Evolutionary conservation across 2,888 invertebrate genomes (phyloP), one percentile per base, ranked within the genome.

Genomic region (Chymomyza amoena): DNA sequence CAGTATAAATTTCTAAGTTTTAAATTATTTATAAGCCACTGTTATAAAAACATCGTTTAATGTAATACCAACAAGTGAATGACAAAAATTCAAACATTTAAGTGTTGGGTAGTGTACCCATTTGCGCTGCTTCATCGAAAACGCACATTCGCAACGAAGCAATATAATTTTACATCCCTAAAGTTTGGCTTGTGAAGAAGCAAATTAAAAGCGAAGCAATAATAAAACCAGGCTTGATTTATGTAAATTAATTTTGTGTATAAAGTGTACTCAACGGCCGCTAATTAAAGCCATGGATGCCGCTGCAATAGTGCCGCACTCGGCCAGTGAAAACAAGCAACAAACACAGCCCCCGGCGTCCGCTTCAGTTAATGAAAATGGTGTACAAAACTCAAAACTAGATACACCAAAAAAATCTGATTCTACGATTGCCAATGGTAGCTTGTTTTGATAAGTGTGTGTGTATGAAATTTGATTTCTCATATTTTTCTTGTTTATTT

Each of bases 351-450:
- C 80, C 68, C 72, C 85, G 87, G 77, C 70, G 68, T 72, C 82
- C 74, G 66, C 75, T 75, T 59, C 78, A 45, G 60, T 73, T 79
- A 88, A 77, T 56, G 83, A 83, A 83, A 83, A 83, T 83, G 89
- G 83, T 83, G 86, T 83, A 87, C 89, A 88, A 83, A 87, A 88
- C 84, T 80, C 81, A 81, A 76, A 54, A 77, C 61, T 20, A 76
- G 76, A 57, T 57, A 57, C 57, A 57, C 57, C 72, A 83, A 88
- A 75, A 88, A 87, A 88, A 82, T 75, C 83, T 61, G 83, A 83
- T 75, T 68, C 76, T 65, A 68, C 67, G 66, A 64, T 66, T 32
- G 67, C 59, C 13, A 28, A 71, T 64, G 77, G 77, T 78, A 78
- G 50, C 70, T 68, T 64, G 15, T 28, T 59, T n/a, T 59, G 32